A percentile compares a stretch with the other conserved stretches of the same genome.
These are phyloP conservation scores for Leptodactylus fuscus DNA, from an alignment of 2,113 vertebrate genomes.

Conservation along the genomic window DNA sequence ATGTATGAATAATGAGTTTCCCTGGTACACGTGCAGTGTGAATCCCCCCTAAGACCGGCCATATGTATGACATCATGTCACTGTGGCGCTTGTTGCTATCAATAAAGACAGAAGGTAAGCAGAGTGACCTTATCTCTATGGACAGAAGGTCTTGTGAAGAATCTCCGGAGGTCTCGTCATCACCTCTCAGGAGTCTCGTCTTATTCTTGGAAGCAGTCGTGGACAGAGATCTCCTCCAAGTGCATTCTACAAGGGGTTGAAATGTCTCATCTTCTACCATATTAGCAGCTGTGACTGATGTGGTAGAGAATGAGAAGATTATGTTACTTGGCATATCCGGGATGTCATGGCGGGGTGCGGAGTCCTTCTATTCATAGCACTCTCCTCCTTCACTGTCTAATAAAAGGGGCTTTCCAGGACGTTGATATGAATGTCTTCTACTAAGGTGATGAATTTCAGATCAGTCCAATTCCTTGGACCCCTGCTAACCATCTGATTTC, in stretches of 20 bases:
- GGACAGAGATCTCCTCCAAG: neutral
- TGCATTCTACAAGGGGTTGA: slow-evolving; percentile 26
- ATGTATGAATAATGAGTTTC: no score
- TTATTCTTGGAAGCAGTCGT: slow-evolving; percentile 15
- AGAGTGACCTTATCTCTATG: neutral
- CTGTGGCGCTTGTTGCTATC: neutral
- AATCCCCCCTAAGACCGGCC: neutral
- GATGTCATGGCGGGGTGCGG: neutral
- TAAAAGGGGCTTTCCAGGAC: neutral
- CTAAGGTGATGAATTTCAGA: no score
- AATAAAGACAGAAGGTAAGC: neutral
- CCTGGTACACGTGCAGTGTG: no score
- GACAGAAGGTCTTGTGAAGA: neutral
- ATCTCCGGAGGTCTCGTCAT: neutral
- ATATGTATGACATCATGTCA: neutral
- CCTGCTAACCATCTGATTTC: no score
- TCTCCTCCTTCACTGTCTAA: neutral
- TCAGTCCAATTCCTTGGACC: no score
- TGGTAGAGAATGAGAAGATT: neutral
- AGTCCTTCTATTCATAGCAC: neutral
- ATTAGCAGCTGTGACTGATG: neutral
- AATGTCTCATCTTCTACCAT: neutral
- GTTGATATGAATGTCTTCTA: neutral
- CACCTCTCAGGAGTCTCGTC: neutral
- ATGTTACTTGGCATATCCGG: neutral